Base-by-base conservation (phyloP, 2,113 vertebrate genomes). In the Clarias batrachus region DNA sequence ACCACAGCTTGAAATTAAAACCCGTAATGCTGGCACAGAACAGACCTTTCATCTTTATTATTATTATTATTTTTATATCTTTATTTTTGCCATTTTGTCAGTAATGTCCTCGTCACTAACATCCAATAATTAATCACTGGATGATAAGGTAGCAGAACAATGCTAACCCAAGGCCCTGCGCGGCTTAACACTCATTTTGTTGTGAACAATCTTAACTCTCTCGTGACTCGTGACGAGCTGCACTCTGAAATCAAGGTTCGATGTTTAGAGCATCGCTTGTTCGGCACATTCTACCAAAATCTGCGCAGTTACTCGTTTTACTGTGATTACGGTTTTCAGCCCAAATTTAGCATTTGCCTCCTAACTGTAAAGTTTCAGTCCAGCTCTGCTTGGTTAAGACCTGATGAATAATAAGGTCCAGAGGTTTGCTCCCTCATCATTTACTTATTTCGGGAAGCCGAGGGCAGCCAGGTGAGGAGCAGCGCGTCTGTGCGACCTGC, bases 361-460 rank as follows among this genome's bases (percentile, higher is more conserved):
- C 17, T 60, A 41, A 52, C 57, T 0, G 8, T 4, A 37, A 74
- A 48, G 33, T 74, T 84, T n/a, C 33, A 63, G 25, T 21, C 25
- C 79, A 54, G 79, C 57, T 27, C 79, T 77, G 30, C 52, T 6
- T 33, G 41, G 87, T 73, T 57, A 41, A 27, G 23, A 56, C 66
- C 52, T 65, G 30, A 48, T 66, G 48, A 79, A 66, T 77, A 85
- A 73, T 73, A 79, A 30, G 33, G 52, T 77, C 79, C 57, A 16
- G 77, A 57, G n/a, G n/a, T 82, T 74, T 78, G 86, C 78, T 78
- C 23, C 4, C 71, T 87, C 86, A 85, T 82, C 66, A 65, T 37
- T 23, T 9, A 21, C 3, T 76, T 89, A 89, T 89, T 85, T 85
- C 63, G 12, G 60, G 85, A 89, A 87, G 60, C 62, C 56, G 82